Evolutionary conservation across 1,140 invertebrate genomes (phyloP), one percentile per base, ranked within the genome.

Genomic region (Drosophila ficusphila): DNA sequence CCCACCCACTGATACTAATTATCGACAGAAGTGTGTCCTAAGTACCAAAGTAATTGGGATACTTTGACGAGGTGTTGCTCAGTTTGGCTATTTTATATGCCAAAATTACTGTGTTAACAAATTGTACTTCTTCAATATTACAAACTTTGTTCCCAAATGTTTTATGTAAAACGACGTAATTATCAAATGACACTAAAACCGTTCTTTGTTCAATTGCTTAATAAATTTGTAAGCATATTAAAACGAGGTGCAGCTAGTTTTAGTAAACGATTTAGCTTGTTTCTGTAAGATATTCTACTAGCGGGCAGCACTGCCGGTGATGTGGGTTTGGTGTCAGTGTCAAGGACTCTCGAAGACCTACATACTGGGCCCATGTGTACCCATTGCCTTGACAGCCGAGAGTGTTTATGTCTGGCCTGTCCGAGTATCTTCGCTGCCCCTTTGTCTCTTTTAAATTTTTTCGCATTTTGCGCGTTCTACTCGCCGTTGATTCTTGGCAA

Each of bases 401-500:
- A 52, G 64, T 75, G 60, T 74, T 74, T 85, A 58, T 86, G 76
- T 85, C 76, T 85, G 60, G 47, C 34, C 47, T 23, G 52, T 58
- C 41, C 52, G 33, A 61, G 19, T 42, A 58, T 12, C 53, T 8
- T 41, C n/a, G 16, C 31, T 23, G 44, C 29, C 51, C 19, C 34
- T 31, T 14, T 38, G n/a, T 14, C 62, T 27, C 23, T 23, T 7
- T n/a, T 18, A 44, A 69, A 88, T 86, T 79, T 62, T 62, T 29
- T 79, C 47, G 49, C 62, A 70, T 86, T 64, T 81, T 86, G 65
- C 82, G 73, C 61, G 34, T 41, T 76, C 68, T 57, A 67, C 62
- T 64, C 49, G 49, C 70, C 29, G 60, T 33, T 39, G 58, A 54
- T 74, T 81, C 82, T 86, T 86, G 81, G 82, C 81, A 86, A 88